Base-by-base conservation (phyloP, 92 coral and sea anemone species). In the Meandrina meandrites region DNA sequence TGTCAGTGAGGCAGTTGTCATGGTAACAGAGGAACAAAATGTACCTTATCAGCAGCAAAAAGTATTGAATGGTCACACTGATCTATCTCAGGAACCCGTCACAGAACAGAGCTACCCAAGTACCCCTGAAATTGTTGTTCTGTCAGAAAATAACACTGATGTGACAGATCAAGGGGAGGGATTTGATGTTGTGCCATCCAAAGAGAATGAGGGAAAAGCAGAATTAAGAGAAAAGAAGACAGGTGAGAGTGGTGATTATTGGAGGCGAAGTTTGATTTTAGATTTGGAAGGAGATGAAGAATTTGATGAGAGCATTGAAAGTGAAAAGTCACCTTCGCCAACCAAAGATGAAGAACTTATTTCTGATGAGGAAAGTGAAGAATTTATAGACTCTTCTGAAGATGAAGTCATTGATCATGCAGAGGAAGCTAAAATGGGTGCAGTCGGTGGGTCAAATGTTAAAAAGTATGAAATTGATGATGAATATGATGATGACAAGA, bases 221-320 rank as follows among this genome's bases (percentile, higher is more conserved):
- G 84, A 69, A 5, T 70, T 85, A 47, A 68, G 66, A 50, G 75
- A 70, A 27, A 79, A 83, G 34, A 80, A 80, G 28, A 68, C 76
- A 13, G 79, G 76, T 60, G 90, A 84, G 2, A 45, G 85, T 31
- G 53, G 82, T 69, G 91, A 87, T 32, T 88, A 90, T 54, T 97
- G 99, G 99, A 89, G 99, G 30, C 83, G 89, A 19, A 95, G 97
- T 76, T 86, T 97, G 86, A 92, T 97, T 37, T 81, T 93, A 76
- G 99, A 97, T 87, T 81, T 97, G 81, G 96, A 97, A 51, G 91
- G 87, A 67, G 93, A 94, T 79, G 93, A 92, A 54, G 96, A 93
- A 40, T 87, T 90, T 77, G 99, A 96, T 30, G 96, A 95, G 54
- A 87, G 93, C 47, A 19, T 84, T 35, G 93, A 89, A n/a, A 89